A percentile compares a stretch with the other conserved stretches of the same genome.
Conservation (phyloP, 1,140 invertebrate genomes). For the Coptotermes formosanus region DNA sequence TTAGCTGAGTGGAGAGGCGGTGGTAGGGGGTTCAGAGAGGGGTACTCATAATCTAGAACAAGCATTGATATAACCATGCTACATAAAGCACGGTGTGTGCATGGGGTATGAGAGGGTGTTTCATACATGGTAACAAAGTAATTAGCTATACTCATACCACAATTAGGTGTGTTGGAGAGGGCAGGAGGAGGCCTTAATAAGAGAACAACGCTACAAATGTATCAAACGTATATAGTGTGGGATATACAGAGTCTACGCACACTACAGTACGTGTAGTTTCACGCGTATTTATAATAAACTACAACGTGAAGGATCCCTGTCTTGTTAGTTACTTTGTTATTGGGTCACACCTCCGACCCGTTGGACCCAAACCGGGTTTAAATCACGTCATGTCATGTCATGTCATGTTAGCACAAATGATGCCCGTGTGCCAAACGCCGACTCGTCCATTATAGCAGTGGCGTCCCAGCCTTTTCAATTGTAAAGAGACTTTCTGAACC, state of each 20-base stretch:
- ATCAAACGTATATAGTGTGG: neutral
- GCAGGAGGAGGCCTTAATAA: neutral
- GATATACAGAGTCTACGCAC: neutral
- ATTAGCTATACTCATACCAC: slow-evolving; percentile 32
- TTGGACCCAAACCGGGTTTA: neutral
- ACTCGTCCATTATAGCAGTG: neutral
- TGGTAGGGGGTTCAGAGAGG: neutral
- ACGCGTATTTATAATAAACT: neutral
- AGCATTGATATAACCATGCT: slow-evolving; percentile 31
- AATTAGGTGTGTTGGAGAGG: slow-evolving; percentile 29
- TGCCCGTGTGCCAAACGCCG: neutral
- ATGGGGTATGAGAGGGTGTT: slow-evolving; percentile 16
- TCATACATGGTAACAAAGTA: slow-evolving; percentile 34
- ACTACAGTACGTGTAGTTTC: neutral
- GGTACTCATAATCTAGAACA: slow-evolving; percentile 31
- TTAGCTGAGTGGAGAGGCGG: neutral
- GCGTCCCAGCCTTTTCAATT: too few relatives aligned
- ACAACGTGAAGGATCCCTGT: neutral
- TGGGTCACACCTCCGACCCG: neutral
- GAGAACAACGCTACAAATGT: neutral
- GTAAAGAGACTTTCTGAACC: too few relatives aligned
- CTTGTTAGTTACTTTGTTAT: neutral
- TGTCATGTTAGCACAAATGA: neutral
- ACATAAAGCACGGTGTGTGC: slow-evolving; percentile 25
- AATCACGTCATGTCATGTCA: neutral